phyloP scores from a whole-genome alignment of 2,113 vertebrate species.

The Coreoperca whiteheadi region DNA sequence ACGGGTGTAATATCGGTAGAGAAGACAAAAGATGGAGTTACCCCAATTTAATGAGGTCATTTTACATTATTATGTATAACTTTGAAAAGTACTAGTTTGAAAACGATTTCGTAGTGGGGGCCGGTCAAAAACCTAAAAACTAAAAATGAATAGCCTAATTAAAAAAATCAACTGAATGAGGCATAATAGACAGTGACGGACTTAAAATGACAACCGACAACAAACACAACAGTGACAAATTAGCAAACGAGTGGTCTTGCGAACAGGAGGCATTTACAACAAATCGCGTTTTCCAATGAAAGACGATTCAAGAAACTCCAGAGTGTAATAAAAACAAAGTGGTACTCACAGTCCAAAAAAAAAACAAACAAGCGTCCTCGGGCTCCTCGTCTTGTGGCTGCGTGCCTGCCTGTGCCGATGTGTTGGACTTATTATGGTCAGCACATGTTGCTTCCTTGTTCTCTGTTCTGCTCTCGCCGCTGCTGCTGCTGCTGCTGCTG shows the following conservation, averaged over 20 bases:
- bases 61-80: too few relatives aligned
- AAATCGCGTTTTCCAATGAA: neutral
- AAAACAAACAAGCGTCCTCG: conserved; percentile 24
- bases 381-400: neutral
- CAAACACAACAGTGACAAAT: neutral
- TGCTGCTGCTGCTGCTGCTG: conserved; percentile 45
- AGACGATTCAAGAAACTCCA: neutral
- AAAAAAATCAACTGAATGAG: neutral
- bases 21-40: neutral
- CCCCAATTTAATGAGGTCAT: accelerated
- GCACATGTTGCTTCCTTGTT: conserved; percentile 83
- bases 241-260: neutral
- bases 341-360: conserved; percentile 38
- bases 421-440: conserved; percentile 58
- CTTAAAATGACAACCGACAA: neutral
- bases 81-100: neutral
- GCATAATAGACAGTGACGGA: neutral
- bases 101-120: neutral
- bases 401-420: conserved; percentile 13
- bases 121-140: neutral
- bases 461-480: conserved; percentile 26
- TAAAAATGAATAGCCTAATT: neutral
- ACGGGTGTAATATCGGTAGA: neutral
- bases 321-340: neutral
- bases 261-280: neutral